Evolutionary conservation across 2,113 vertebrate genomes (phyloP).

Genomic region (Neolamprologus longior): DNA sequence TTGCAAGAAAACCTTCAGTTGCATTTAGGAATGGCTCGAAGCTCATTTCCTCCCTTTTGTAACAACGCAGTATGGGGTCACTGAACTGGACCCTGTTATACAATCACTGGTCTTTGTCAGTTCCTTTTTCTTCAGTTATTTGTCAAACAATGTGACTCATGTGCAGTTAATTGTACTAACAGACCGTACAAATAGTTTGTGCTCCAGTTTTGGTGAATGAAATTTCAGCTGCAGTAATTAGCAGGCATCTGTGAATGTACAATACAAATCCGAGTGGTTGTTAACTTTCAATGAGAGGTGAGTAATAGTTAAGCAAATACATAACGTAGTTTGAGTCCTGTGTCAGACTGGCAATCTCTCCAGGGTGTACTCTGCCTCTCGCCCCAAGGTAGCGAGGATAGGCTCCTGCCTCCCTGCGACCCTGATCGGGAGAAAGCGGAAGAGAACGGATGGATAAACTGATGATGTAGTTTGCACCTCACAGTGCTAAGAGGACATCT

Average conservation of each 20-base stretch:
- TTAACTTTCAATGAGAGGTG: neutral
- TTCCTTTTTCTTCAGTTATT: neutral
- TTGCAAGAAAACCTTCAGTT: neutral
- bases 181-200: neutral
- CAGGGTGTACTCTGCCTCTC: neutral
- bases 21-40: neutral
- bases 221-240: neutral
- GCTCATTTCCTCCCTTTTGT: neutral
- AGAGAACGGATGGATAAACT: neutral
- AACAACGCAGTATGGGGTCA: neutral
- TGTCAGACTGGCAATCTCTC: neutral
- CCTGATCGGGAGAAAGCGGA: neutral
- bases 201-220: neutral
- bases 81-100: neutral
- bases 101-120: neutral
- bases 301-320: neutral
- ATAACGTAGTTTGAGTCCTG: neutral
- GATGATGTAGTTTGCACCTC: neutral
- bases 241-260: neutral
- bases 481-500: neutral
- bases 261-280: neutral
- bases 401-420: neutral
- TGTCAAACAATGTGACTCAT: neutral
- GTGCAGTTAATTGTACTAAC: neutral
- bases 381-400: neutral